These are phyloP conservation scores for Pemphigus obesinymphae DNA, from an alignment of 1,140 invertebrate species.

Conservation along the genomic window DNA sequence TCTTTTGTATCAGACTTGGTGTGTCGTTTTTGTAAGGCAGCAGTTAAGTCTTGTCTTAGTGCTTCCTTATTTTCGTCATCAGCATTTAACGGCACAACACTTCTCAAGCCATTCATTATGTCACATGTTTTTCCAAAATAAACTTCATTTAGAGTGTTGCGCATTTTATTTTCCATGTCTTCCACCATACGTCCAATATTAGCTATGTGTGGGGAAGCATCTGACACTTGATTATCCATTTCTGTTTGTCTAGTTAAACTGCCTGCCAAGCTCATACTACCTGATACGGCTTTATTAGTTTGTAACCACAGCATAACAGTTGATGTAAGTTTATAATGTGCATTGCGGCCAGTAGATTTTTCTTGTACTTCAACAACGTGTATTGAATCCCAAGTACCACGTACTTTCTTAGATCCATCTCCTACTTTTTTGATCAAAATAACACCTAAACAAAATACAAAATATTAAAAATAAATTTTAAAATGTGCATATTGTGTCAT, in stretches of 20 bases:
- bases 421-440: conserved; percentile 98
- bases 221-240: conserved; percentile 80
- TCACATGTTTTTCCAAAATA: conserved; percentile 99
- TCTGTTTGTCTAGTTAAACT: conserved; percentile 95
- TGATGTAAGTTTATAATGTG: conserved; percentile 98
- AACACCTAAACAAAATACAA: conserved; percentile 68
- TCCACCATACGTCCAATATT: conserved; percentile 96
- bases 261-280: conserved; percentile 97
- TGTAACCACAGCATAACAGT: conserved; percentile 99
- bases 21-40: conserved; percentile 72
- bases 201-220: conserved; percentile 92
- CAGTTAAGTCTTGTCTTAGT: conserved; percentile 79
- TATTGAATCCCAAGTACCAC: conserved; percentile 99
- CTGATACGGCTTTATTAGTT: conserved; percentile 92
- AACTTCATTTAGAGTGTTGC: conserved; percentile 96
- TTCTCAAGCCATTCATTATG: conserved; percentile 95
- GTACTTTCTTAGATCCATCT: conserved; percentile 95
- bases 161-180: conserved; percentile 99
- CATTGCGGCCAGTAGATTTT: conserved; percentile 86
- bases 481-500: too few species aligned
- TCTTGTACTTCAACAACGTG: conserved; percentile 98
- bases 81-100: conserved; percentile 69
- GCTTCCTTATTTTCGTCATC: conserved; percentile 78
- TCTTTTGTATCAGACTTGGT: conserved; percentile 51
- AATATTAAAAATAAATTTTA: not conserved